Evolutionary conservation across 2,113 vertebrate species (phyloP), one percentile per base, ranked within the genome.

Genomic region (Pheucticus melanocephalus): DNA sequence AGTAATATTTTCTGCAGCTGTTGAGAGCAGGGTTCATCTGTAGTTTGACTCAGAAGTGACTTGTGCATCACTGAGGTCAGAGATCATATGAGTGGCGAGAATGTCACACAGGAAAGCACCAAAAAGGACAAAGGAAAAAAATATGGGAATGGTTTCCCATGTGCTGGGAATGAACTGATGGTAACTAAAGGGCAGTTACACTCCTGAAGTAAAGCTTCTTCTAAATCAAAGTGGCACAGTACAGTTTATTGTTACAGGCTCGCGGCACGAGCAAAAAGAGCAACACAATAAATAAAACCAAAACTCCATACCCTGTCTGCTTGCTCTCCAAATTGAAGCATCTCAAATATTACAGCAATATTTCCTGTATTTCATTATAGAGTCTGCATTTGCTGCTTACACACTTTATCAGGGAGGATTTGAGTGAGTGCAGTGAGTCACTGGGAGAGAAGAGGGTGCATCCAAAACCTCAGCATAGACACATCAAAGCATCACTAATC

Each of bases 121-220:
- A 88, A 44, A 48, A 63, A 88, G 66, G 85, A 85, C 86, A 94
- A 88, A 90, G 72, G 60, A 90, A 60, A 95, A 65, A 88, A 92
- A 93, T 72, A 72, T 22, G 22, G 54, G 88, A 94, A 89, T 1
- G 3, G 47, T 60, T 93, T 48, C 73, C 50, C 54, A 20, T 13
- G 60, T 76, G 39, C 51, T 0, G 3, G 85, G 87, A 90, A 84
- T 53, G 77, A 93, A 57, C 54, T 75, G 91, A 90, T 69, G 72
- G 86, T 75, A 84, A 94, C 42, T 44, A 91, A 95, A 88, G 92
- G 80, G 76, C 76, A 91, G 90, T 89, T 88, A 82, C 45, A 53
- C 51, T 81, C 76, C 72, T 59, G 50, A 80, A 96, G 76, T 56
- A 88, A 89, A 93, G 59, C 37, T 63, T 13, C 76, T 91, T 90